phyloP scores from a whole-genome alignment of 30 jellyfish, hydroid and myxozoan genomes.

The Hydractinia symbiolongicarpus region DNA sequence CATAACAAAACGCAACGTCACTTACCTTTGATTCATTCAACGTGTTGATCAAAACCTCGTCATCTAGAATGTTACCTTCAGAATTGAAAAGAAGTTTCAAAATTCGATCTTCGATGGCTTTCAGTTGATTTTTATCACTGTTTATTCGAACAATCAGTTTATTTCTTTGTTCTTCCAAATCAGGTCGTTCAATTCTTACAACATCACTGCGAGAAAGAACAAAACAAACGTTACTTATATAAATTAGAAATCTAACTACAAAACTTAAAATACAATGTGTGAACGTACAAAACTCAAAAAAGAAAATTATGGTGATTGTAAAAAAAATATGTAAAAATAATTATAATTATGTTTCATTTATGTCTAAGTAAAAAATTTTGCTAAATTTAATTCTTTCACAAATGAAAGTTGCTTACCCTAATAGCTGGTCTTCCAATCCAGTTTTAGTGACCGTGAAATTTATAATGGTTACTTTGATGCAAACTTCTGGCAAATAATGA shows the following conservation, averaged over 20 bases:
- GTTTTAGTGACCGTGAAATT: constrained; percentile 89
- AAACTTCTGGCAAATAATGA: constrained; percentile 91
- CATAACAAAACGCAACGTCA: not conserved
- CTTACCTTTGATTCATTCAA: constrained; percentile 88
- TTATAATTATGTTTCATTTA: no score
- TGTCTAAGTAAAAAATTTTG: not conserved
- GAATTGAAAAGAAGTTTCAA: constrained; percentile 79
- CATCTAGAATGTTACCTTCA: constrained; percentile 94
- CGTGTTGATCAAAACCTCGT: constrained; percentile 82
- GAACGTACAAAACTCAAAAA: no score
- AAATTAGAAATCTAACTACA: no score
- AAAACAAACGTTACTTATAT: no score
- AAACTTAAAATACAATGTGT: no score
- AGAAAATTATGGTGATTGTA: no score
- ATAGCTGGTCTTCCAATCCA: constrained; percentile 91
- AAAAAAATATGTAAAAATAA: no score
- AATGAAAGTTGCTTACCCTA: constrained; percentile 62
- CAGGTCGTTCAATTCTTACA: constrained; percentile 89
- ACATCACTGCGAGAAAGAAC: constrained; percentile 46
- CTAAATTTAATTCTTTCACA: no score
- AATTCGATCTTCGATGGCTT: constrained; percentile 88
- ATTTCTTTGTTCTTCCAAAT: constrained; percentile 86
- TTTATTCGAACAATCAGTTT: constrained; percentile 83
- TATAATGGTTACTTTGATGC: constrained; percentile 90
- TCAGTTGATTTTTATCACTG: constrained; percentile 86